phyloP scores from a whole-genome alignment of 2,113 vertebrate genomes.

The Pao palembangensis region DNA sequence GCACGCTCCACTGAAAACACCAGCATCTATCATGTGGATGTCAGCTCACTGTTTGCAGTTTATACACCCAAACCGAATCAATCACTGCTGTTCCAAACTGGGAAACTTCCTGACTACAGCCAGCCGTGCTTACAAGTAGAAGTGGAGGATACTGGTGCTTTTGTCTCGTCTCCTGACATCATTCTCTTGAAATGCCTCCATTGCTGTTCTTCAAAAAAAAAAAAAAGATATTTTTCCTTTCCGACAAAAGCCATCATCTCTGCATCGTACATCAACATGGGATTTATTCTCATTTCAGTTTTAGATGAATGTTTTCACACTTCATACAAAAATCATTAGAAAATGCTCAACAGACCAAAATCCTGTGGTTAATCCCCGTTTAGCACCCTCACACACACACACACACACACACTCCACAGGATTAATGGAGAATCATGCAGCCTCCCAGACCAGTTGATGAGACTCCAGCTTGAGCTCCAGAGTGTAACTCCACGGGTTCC shows the following conservation, averaged over 20 bases:
- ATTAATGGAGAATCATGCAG: slow-evolving; percentile 41
- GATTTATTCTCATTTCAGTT: slow-evolving; percentile 67
- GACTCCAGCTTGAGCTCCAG: slow-evolving; percentile 28
- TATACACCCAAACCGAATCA: no score
- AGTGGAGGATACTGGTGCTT: no score
- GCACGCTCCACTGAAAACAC: no score
- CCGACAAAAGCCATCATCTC: slow-evolving; percentile 22
- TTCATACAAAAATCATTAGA: slow-evolving; percentile 75
- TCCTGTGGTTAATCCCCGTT: slow-evolving; percentile 35
- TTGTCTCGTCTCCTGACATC: no score
- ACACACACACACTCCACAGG: slow-evolving; percentile 28
- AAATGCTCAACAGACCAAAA: slow-evolving; percentile 57
- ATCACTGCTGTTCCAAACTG: no score
- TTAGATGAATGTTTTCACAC: slow-evolving; percentile 69
- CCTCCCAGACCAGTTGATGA: slow-evolving; percentile 33
- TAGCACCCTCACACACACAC: slow-evolving; percentile 17
- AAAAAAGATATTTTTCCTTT: no score
- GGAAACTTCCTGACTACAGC: no score
- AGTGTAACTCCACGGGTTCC: slow-evolving; percentile 12
- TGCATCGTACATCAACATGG: slow-evolving; percentile 59
- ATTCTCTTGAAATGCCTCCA: no score
- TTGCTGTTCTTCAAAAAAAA: no score
- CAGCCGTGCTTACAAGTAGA: no score
- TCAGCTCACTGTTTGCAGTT: no score
- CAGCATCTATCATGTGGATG: no score